Conservation (phyloP, 1,140 invertebrate genomes). For the Drosophila subobscura region DNA sequence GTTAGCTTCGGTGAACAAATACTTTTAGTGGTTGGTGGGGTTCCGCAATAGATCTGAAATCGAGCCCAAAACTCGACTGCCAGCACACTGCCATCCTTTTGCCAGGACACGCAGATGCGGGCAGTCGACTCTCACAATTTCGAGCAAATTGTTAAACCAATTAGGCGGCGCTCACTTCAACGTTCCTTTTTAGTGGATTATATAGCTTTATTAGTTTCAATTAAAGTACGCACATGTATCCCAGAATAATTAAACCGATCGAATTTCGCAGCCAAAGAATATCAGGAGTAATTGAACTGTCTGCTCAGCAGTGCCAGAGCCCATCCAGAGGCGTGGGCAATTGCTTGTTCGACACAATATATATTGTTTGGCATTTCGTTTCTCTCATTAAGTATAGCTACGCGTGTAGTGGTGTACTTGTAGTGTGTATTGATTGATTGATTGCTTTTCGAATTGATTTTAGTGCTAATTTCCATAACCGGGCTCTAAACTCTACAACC, state of each 20-base stretch:
- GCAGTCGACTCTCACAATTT: slow-evolving; percentile 6
- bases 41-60: slow-evolving; percentile 18
- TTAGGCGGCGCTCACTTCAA: slow-evolving; percentile 19
- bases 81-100: neutral
- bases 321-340: neutral
- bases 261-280: slow-evolving; percentile 42
- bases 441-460: slow-evolving; percentile 66
- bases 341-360: slow-evolving; percentile 35
- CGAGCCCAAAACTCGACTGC: neutral
- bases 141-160: slow-evolving; percentile 11
- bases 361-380: slow-evolving; percentile 51
- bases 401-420: slow-evolving; percentile 29
- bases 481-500: slow-evolving; percentile 37
- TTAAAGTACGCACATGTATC: slow-evolving; percentile 50
- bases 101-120: slow-evolving; percentile 4
- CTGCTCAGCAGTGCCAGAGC: neutral
- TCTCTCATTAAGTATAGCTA: slow-evolving; percentile 41
- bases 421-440: slow-evolving; percentile 39
- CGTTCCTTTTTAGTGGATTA: slow-evolving; percentile 50
- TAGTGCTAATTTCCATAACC: slow-evolving; percentile 55
- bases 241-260: slow-evolving; percentile 51
- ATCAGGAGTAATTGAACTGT: slow-evolving; percentile 28
- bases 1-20: slow-evolving; percentile 30
- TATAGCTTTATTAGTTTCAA: slow-evolving; percentile 71
- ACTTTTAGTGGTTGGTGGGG: slow-evolving; percentile 22